Base-by-base conservation (phyloP, 2,797 vertebrate species). In the Telmatherina bonti region DNA sequence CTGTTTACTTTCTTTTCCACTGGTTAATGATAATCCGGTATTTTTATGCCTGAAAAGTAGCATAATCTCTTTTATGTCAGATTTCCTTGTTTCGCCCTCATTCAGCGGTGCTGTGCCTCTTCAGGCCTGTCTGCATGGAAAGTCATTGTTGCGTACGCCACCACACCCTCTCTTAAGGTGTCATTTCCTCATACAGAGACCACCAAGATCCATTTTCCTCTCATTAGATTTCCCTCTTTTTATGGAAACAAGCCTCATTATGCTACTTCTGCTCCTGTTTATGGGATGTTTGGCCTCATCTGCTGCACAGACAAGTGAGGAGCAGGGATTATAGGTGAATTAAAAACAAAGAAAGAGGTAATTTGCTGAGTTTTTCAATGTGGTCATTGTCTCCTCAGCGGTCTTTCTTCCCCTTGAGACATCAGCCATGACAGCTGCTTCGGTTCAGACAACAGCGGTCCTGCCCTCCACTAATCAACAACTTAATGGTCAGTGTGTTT, bases 221-320 rank as follows among this genome's bases (percentile, higher is more conserved):
- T 36, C 1, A 0, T 5, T 18, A 10, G 7, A 52, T 30, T 55
- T 66, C 6, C 1, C 29, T 24, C 38, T 26, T 45, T 45, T 16
- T 36, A 8, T 27, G 60, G 27, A 53, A 7, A 27, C 26, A 66
- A 58, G 10, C 33, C 43, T 63, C 61, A 83, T 75, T 58, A 93
- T 93, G 90, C 35, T 88, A 64, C 68, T 72, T 54, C 57, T 90
- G 36, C 22, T 90, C 26, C 27, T 92, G 27, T 52, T 88, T 3
- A 38, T 79, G 36, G 83, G 65, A n/a, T 87, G 61, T 74, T 52
- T 92, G 64, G 47, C 74, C 35, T 71, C 67, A 2, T 76, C 72
- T 55, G 24, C 68, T 1, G 74, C 81, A 53, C 74, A 88, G 47
- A 62, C 51, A 27, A 38, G 93, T 92, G 65, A 89, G 86, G 74